phyloP scores from a whole-genome alignment of 2,797 vertebrate genomes.

The Cephalopachus bancanus region DNA sequence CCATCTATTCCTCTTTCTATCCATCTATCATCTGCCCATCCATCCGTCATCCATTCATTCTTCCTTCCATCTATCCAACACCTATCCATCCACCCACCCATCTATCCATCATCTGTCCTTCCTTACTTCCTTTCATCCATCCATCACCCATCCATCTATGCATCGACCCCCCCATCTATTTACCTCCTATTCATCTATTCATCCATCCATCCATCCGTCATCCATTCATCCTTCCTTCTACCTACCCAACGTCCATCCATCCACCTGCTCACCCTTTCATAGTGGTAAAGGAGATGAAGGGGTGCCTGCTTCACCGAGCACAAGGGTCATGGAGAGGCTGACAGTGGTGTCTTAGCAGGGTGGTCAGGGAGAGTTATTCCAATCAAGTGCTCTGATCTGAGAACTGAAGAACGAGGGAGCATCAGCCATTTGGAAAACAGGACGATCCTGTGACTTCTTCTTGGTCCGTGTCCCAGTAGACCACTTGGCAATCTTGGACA shows the following conservation, averaged over 20 bases:
- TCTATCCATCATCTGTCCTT: no score
- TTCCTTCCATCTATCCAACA: background rate
- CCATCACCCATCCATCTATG: no score
- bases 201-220: background rate
- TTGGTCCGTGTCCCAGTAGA: background rate
- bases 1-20: no score
- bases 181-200: no score
- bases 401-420: background rate
- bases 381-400: background rate
- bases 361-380: background rate
- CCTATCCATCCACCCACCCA: no score
- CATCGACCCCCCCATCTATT: no score
- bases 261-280: accelerated
- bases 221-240: background rate
- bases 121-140: background rate
- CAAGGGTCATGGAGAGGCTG: background rate
- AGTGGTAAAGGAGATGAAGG: background rate
- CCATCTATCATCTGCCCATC: no score
- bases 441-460: background rate
- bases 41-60: background rate
- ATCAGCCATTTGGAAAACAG: background rate
- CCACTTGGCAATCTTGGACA: background rate
- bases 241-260: background rate
- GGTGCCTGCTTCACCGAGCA: background rate
- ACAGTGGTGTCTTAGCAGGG: background rate